Base-by-base conservation (phyloP, 2,113 vertebrate genomes). In the Peromyscus californicus region DNA sequence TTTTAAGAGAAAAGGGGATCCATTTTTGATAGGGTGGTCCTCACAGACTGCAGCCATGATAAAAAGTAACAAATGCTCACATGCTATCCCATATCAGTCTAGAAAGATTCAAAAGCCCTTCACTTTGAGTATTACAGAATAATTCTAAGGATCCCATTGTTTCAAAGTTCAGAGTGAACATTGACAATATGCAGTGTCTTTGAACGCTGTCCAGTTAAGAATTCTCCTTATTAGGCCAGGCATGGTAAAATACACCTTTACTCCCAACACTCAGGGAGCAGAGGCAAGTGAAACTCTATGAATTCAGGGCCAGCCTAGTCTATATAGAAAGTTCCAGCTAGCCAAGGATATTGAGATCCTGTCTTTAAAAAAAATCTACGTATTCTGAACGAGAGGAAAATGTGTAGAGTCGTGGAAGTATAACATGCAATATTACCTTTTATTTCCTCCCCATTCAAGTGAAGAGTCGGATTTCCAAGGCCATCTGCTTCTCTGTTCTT, bases 1-100 rank as follows among this genome's bases (percentile, higher is more conserved):
- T 86, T 78, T 96, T 96, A 89, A 96, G n/a, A 59, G 63, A 82
- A 17, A 93, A 82, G 31, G 79, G 93, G 96, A 88, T 0, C 6
- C 67, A 94, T 63, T 90, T 97, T 80, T 93, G 90, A 91, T 72
- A 96, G 84, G 89, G 97, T 89, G 9, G 4, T 90, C 95, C 97
- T 96, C 82, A 94, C 61, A 97, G 72, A 83, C 39, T 83, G 33
- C 33, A 80, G 42, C 22, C 70, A 91, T 42, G 63, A 92, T 80
- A 91, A 82, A 90, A 69, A 96, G 22, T 91, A 78, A 87, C 75
- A 88, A 88, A 88, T 90, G 65, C 21, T 69, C 85, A 72, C 9
- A 90, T 17, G 92, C 80, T 42, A 89, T 45, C 78, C 39, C 88
- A 95, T 76, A 42, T 76, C 45, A 79, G 80, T 80, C 74, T 84